Evolutionary conservation across 2,797 vertebrate genomes (phyloP), one percentile per base, ranked within the genome.

Genomic region (Chaetophractus vellerosus): DNA sequence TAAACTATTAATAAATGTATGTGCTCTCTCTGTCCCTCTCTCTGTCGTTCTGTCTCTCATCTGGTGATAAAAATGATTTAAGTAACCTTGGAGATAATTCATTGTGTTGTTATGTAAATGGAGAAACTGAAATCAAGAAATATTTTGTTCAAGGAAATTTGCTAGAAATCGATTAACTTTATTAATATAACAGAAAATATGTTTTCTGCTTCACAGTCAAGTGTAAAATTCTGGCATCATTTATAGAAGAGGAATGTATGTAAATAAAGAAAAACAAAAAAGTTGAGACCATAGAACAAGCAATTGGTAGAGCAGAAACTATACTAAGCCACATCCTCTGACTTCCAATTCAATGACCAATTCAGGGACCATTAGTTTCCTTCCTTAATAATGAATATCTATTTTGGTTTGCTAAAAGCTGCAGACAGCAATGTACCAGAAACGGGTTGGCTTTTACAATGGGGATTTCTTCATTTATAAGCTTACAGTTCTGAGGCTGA

Each of bases 141-240:
- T 78, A 89, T 48, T 93, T 91, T 75, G 9, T 94, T 78, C n/a
- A 90, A 63, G 24, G 26, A 9, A 83, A 80, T 78, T 66, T 88
- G 26, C 66, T 38, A 72, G 24, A 94, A 59, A 92, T 84, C 28
- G 28, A 74, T 63, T 48, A 41, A 80, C 8, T 63, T 71, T 24
- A 63, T 71, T 28, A 75, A 61, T 2, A 66, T 38, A 84, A 45
- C 4, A 71, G 16, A 87, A 88, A 52, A 18, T 11, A 5, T 55
- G 38, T 11, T 71, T 81, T 5, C 31, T 84, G 1, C 33, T 93
- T 88, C 28, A 80, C 23, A 57, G 33, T 71, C 15, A 57, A 26
- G 36, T 50, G 12, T 33, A 28, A n/a, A n/a, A 55, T 84, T 88
- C 59, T 85, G 23, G 69, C 71, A 57, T 31, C 5, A 74, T 63